Conservation (phyloP, 2,888 invertebrate species). For the Coenonympha glycerion region DNA sequence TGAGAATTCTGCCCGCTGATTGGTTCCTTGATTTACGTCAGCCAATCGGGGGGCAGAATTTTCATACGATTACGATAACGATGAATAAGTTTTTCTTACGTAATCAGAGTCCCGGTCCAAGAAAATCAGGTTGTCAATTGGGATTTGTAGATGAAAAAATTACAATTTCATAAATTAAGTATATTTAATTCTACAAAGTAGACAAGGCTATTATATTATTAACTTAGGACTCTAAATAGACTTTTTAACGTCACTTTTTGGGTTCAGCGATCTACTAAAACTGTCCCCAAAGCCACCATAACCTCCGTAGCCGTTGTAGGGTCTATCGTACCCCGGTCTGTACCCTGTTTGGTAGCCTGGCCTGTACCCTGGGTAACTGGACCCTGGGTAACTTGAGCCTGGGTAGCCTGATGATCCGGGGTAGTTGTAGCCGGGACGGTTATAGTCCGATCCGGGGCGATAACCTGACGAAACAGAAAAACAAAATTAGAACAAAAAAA, state of each 20-base stretch:
- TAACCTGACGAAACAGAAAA: constrained; percentile 29
- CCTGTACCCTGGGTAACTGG: constrained; percentile 38
- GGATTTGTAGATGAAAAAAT: neutral
- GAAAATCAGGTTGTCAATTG: neutral
- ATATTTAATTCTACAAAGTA: neutral
- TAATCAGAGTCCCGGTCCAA: no score
- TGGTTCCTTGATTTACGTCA: no score
- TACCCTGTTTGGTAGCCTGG: constrained; percentile 26
- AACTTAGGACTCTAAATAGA: neutral
- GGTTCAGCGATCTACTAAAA: constrained; percentile 46
- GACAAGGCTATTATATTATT: neutral
- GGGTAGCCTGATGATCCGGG: constrained; percentile 13
- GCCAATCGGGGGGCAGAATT: no score
- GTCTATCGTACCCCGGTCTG: constrained; percentile 32
- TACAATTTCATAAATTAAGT: neutral
- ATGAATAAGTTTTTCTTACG: no score
- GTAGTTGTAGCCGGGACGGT: constrained; percentile 17
- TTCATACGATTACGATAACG: no score
- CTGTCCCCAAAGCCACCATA: constrained; percentile 49
- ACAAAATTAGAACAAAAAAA: neutral
- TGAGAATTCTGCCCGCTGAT: no score
- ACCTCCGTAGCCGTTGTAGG: constrained; percentile 50
- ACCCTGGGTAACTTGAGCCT: constrained; percentile 29
- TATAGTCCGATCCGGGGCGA: constrained; percentile 32
- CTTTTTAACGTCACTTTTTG: constrained; percentile 47